Base-by-base conservation (phyloP, 2,888 invertebrate genomes). In the Lypha dubia region DNA sequence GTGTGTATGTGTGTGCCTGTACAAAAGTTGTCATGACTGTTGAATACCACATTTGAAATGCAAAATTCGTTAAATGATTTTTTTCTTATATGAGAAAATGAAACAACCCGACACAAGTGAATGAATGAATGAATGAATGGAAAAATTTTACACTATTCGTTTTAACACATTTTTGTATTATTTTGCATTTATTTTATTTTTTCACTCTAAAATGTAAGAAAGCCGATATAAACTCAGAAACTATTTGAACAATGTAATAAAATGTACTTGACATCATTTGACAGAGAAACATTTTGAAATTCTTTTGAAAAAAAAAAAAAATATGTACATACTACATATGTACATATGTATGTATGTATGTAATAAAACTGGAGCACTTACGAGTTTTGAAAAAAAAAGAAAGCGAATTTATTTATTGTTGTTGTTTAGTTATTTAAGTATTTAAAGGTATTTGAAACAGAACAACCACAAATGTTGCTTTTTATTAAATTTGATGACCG, bases 231-330 rank as follows among this genome's bases (percentile, higher is more conserved):
- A 56, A 56, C 17, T 58, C 17, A 58, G 35, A 49, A 56, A 67
- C 76, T 58, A 76, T 76, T 76, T 76, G 56, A 67, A 58, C n/a
- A 67, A 76, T 58, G 67, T 58, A 67, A 76, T 56, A 58, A 76
- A 67, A 67, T 76, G 17, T 67, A 49, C 76, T 58, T 58, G 67
- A 76, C 67, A 65, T 65, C 46, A 65, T 65, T 75, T 75, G 75
- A 75, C 75, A 65, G 11, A 20, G 11, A 63, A 75, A 75, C 28
- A 46, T 75, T 75, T 56, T 65, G 5, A 41, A 46, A 75, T 65
- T 65, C 28, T 20, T 53, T 65, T 32, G 9, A 44, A 15, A n/a
- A 65, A 20, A 38, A 38, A 11, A 9, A 38, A 38, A 24, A 74
- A 60, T 11, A 38, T 15, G 13, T 6, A 51, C n/a, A n/a, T n/a